Evolutionary conservation across 2,888 invertebrate species (phyloP).

Genomic region (Pegoplata infirma): DNA sequence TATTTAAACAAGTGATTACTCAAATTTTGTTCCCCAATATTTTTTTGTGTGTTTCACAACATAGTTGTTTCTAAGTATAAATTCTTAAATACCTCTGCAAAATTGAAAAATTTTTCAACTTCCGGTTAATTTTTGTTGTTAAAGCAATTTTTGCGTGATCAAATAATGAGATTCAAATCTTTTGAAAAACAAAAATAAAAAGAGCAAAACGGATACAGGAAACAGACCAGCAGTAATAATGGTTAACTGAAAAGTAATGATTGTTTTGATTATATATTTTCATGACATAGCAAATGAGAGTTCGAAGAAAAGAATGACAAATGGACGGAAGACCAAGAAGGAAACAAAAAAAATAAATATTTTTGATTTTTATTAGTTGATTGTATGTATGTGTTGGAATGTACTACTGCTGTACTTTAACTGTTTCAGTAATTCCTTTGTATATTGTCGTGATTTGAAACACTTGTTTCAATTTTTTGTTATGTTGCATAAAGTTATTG

Average conservation of each 20-base stretch:
- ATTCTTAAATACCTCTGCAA: too few relatives aligned
- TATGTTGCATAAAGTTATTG: slow-evolving; percentile 37
- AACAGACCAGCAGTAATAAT: slow-evolving; percentile 41
- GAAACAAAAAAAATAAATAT: not conserved
- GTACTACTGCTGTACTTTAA: too few relatives aligned
- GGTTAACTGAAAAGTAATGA: slow-evolving; percentile 28
- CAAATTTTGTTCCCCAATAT: too few relatives aligned
- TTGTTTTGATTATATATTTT: not conserved
- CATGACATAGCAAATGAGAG: not conserved
- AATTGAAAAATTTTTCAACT: slow-evolving; percentile 29
- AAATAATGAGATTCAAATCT: slow-evolving; percentile 31
- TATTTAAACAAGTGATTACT: too few relatives aligned
- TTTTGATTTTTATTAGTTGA: slow-evolving; percentile 3
- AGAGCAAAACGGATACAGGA: slow-evolving; percentile 38
- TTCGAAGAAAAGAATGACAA: not conserved
- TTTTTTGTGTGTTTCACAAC: too few relatives aligned
- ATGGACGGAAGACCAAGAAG: not conserved
- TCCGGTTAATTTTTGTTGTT: slow-evolving; percentile 35
- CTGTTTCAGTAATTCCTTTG: not conserved
- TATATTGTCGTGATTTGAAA: slow-evolving; percentile 24
- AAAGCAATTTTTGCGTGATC: slow-evolving; percentile 22
- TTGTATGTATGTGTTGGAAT: not conserved
- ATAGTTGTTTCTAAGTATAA: too few relatives aligned
- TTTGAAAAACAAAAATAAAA: slow-evolving; percentile 7
- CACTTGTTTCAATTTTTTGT: slow-evolving; percentile 50